A percentile compares a stretch with the other conserved stretches of the same genome.
phyloP scores from a whole-genome alignment of 2,113 vertebrate species.

The Chelonoidis abingdonii region DNA sequence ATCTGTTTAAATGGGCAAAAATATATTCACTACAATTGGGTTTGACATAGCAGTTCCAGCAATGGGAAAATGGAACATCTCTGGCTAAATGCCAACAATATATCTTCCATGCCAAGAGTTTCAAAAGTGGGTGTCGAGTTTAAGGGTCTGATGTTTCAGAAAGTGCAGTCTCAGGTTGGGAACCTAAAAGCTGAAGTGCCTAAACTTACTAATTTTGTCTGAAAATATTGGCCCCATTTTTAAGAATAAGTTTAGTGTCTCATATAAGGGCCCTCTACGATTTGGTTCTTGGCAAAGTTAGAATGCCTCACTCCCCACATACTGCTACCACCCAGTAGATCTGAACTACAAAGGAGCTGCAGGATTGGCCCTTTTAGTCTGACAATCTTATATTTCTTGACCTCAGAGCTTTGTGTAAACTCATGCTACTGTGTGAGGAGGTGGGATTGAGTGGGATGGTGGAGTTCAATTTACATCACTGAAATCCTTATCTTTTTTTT shows the following conservation, averaged over 20 bases:
- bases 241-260: not conserved
- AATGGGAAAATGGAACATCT: not conserved
- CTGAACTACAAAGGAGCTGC: not conserved
- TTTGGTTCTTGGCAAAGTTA: not conserved
- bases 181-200: not conserved
- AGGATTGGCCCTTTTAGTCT: not conserved
- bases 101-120: not conserved
- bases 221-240: not conserved
- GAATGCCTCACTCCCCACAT: not conserved
- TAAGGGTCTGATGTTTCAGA: not conserved
- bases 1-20: not conserved
- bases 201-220: not conserved
- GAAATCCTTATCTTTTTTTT: not conserved
- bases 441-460: not conserved
- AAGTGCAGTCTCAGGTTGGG: not conserved
- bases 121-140: not conserved
- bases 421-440: not conserved
- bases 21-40: not conserved
- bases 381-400: constrained; percentile 3
- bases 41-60: not conserved
- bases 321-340: not conserved
- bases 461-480: not conserved
- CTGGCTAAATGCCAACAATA: not conserved
- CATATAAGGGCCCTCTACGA: not conserved
- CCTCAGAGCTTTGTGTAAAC: constrained; percentile 4